phyloP scores from a whole-genome alignment of 2,888 invertebrate genomes.

The Thyatira batis region DNA sequence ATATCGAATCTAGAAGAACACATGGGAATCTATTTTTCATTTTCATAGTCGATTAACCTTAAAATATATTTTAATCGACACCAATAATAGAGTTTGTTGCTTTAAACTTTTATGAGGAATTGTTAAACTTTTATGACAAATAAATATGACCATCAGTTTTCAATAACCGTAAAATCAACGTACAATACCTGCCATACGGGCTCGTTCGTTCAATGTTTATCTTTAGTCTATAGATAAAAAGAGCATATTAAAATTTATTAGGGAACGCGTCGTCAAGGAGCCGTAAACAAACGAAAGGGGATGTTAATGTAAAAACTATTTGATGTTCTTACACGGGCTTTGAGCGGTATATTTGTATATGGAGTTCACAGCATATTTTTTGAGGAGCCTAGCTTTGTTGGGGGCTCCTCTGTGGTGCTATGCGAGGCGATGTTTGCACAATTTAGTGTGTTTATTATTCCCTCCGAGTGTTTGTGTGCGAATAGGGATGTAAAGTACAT shows the following conservation, averaged over 20 bases:
- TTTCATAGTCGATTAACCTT: background rate
- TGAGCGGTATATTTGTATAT: slow-evolving; percentile 56
- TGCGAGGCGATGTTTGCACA: slow-evolving; percentile 51
- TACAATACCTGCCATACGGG: slow-evolving; percentile 14
- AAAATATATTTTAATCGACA: background rate
- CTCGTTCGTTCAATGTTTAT: slow-evolving; percentile 23
- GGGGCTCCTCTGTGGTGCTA: slow-evolving; percentile 18
- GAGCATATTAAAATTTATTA: slow-evolving; percentile 63
- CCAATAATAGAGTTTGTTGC: background rate
- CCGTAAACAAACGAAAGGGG: slow-evolving; percentile 51
- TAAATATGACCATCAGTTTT: slow-evolving; percentile 1
- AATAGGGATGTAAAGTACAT: slow-evolving; percentile 43
- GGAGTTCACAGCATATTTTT: slow-evolving; percentile 49
- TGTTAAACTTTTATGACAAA: slow-evolving; percentile 1
- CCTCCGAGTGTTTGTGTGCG: slow-evolving; percentile 37
- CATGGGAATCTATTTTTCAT: background rate
- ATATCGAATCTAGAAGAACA: background rate
- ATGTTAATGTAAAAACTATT: slow-evolving; percentile 69
- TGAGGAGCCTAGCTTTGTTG: slow-evolving; percentile 38
- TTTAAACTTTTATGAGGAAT: background rate
- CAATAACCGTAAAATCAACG: background rate
- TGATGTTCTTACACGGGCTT: slow-evolving; percentile 55
- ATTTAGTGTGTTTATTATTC: slow-evolving; percentile 58
- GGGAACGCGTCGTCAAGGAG: slow-evolving; percentile 41
- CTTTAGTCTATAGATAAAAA: slow-evolving; percentile 48